These are phyloP conservation scores for Tenthredo mesomela DNA, from an alignment of 2,888 invertebrate genomes.

Conservation along the genomic window DNA sequence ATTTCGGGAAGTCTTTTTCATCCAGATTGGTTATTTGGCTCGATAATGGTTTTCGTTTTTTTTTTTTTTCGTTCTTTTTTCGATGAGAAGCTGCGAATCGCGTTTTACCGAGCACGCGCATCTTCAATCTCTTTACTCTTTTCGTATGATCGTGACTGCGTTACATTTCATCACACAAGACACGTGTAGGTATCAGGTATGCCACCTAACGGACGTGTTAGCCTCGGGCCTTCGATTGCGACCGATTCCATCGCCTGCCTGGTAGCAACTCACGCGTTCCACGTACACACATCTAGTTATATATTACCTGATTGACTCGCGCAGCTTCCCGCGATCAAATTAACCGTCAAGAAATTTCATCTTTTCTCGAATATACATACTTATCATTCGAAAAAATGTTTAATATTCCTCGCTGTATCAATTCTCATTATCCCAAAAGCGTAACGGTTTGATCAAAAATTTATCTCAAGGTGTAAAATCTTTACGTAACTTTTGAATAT, in stretches of 20 bases:
- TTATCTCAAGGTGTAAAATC: not conserved
- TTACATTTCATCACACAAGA: slow-evolving; percentile 53
- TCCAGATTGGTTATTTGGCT: slow-evolving; percentile 10
- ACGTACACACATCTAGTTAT: slow-evolving; percentile 46
- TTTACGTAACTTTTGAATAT: not conserved
- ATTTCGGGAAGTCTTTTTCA: not conserved
- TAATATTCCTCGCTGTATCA: not conserved
- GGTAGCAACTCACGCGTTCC: slow-evolving; percentile 48
- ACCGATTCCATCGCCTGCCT: slow-evolving; percentile 41
- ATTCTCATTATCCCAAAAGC: not conserved
- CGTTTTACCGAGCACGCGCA: not conserved
- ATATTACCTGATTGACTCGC: slow-evolving; percentile 19
- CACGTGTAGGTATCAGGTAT: slow-evolving; percentile 55
- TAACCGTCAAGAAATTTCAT: slow-evolving; percentile 1
- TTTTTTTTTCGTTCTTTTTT: not conserved
- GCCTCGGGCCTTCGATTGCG: slow-evolving; percentile 53
- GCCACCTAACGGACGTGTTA: slow-evolving; percentile 53
- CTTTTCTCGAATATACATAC: not conserved
- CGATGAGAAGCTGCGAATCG: not conserved
- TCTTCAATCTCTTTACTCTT: slow-evolving; percentile 26
- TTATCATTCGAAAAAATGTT: not conserved
- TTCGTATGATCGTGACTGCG: slow-evolving; percentile 39
- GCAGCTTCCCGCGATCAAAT: not conserved
- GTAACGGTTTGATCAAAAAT: not conserved
- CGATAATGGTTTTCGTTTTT: not conserved